These are phyloP conservation scores for Melopsittacus undulatus DNA, from an alignment of 2,797 vertebrate genomes.

Conservation along the genomic window DNA sequence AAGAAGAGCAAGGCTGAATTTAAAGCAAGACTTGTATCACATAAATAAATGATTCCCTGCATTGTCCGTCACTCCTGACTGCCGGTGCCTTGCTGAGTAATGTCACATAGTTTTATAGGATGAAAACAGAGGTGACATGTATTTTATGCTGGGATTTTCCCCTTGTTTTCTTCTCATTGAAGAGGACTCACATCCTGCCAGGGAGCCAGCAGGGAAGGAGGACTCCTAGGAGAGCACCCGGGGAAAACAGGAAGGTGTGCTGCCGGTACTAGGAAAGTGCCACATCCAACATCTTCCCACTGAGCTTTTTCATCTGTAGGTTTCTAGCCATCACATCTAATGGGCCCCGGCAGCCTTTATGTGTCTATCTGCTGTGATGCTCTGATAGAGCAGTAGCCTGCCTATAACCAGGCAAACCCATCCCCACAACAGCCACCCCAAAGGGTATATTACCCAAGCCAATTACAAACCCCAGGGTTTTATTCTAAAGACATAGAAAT, in stretches of 20 bases:
- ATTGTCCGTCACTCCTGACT: neutral
- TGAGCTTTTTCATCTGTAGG: neutral
- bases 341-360: fast-evolving
- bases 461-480: neutral
- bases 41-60: neutral
- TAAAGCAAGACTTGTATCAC: fast-evolving
- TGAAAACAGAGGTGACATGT: neutral
- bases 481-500: neutral
- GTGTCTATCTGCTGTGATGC: neutral
- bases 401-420: neutral
- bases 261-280: neutral
- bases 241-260: neutral
- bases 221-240: neutral
- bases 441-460: neutral
- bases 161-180: neutral
- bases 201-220: neutral
- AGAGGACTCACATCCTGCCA: neutral
- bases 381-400: neutral
- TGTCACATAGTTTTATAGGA: neutral
- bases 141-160: neutral
- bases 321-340: neutral
- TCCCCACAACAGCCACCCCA: neutral
- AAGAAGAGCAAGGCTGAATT: neutral
- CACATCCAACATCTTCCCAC: neutral
- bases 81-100: fast-evolving